Evolutionary conservation across 1,140 invertebrate species (phyloP), one percentile per base, ranked within the genome.

Genomic region (Pollicipes pollicipes): DNA sequence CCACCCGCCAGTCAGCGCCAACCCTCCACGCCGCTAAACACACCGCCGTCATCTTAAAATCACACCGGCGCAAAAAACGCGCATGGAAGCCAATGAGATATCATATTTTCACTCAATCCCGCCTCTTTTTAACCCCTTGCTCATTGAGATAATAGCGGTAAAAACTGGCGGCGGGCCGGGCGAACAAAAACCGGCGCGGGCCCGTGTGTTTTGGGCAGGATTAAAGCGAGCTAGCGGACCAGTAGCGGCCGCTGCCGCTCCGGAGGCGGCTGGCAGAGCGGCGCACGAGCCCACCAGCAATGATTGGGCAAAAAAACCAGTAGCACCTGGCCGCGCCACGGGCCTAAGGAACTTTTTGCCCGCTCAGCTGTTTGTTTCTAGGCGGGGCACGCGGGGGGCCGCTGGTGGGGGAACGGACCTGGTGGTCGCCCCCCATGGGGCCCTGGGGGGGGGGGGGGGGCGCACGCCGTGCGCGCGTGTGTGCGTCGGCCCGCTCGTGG

Each of bases 21-120:
- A 10, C 10, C 45, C 45, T 58, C 45, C 2, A 21, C 10, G 13
- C 45, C 45, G 17, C 21, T 58, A 58, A 58, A 58, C 45, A 58
- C 45, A 58, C 45, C 45, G 45, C 45, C 45, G 45, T 58, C 45
- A 58, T 58, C 45, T 58, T 58, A 58, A 58, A 58, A 58, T 58
- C 45, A 58, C 45, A 58, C 45, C 45, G 24, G 10, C 8, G 45
- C 45, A 58, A 58, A 58, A 58, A 58, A 21, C 45, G 45, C 45
- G 45, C 45, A 58, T 58, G 45, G 45, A 58, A 58, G 45, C 45
- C 45, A 58, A 58, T 58, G 45, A 58, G 45, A 58, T 58, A 58
- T 58, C 45, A 58, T 58, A 58, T 58, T 58, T 58, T 58, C 45
- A 58, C 45, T 58, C 45, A 58, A 58, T 58, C 45, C 45, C 45